Base-by-base conservation (phyloP, 1,140 invertebrate genomes). In the Bradynema listronoti region DNA sequence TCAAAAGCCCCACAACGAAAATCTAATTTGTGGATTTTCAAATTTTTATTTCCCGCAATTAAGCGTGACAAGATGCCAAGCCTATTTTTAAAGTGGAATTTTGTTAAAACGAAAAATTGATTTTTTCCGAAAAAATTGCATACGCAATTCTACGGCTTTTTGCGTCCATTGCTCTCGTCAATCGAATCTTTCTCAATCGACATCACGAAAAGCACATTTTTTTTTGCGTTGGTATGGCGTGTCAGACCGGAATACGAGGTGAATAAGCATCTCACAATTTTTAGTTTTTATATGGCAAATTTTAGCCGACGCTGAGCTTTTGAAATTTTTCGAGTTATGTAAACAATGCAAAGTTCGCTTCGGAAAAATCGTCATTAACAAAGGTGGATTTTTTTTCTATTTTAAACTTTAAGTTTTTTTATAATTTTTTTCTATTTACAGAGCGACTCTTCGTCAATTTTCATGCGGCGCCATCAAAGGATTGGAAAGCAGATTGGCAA, bases 401-500 rank as follows among this genome's bases (percentile, higher is more conserved):
- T 39, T 39, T 39, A 19, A 39, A 16, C 33, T 46, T 49, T 4
- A 66, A 5, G 16, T 33, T 7, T 70, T 45, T 36, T 47, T 9
- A 4, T 51, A n/a, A 42, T 19, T 29, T 22, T 9, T 4, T 29
- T 22, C 50, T 59, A 56, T 58, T 73, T 76, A 61, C 79, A 91
- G 90, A 92, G 80, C 85, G 89, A 81, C 77, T 93, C 33, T 79
- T 80, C 27, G 82, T 90, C 49, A 82, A 85, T 29, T 83, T 83
- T 62, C 84, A 85, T 55, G 81, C 85, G 33, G 84, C 85, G 58
- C 82, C 84, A 14, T 84, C 84, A 61, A 84, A 85, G 58, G 85
- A 86, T 62, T 92, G 90, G 90, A 86, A 90, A 16, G 51, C 60
- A 77, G 80, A 83, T 81, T 95, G 88, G 81, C 86, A 91, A 74